Base-by-base conservation (phyloP, 1,140 invertebrate genomes). In the Caenorhabditis elegans region DNA sequence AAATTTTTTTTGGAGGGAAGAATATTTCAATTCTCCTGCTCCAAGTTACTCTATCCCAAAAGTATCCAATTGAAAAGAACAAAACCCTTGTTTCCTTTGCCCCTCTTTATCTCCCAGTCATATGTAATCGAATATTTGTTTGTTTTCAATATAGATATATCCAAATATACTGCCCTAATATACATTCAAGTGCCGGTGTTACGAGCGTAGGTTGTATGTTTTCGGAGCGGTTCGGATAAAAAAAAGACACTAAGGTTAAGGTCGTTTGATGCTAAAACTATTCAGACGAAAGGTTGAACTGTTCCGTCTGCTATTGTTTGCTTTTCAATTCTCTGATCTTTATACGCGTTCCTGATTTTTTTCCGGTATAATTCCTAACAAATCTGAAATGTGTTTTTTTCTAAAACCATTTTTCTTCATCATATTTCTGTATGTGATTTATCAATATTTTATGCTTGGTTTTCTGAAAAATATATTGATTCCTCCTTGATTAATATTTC, bases 31-130 rank as follows among this genome's bases (percentile, higher is more conserved):
- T 43, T 43, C 39, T 8, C 39, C 39, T 43, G 6, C 5, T 15
- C 15, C 39, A 15, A 8, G 5, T 43, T 15, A 43, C n/a, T 34
- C 13, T 36, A 31, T 70, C 5, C n/a, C 34, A 19, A 36, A 70
- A 70, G 60, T 70, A 70, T 60, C 26, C 53, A 60, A 60, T 70
- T 70, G 60, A 70, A 19, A 70, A 39, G n/a, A 70, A 60, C 55
- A 43, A 22, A 70, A 70, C 60, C 60, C 43, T 70, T n/a, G 19
- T 60, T 24, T 60, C n/a, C n/a, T n/a, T n/a, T n/a, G n/a, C n/a
- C n/a, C n/a, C n/a, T n/a, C n/a, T n/a, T n/a, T n/a, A n/a, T 5
- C 39, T 43, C 39, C 39, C 15, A 5, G 15, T 15, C 39, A 43
- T 34, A 13, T 70, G 60, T 39, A 70, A 70, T 13, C 34, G n/a